Evolutionary conservation across 2,888 invertebrate genomes (phyloP).

Genomic region (Morpho helenor): DNA sequence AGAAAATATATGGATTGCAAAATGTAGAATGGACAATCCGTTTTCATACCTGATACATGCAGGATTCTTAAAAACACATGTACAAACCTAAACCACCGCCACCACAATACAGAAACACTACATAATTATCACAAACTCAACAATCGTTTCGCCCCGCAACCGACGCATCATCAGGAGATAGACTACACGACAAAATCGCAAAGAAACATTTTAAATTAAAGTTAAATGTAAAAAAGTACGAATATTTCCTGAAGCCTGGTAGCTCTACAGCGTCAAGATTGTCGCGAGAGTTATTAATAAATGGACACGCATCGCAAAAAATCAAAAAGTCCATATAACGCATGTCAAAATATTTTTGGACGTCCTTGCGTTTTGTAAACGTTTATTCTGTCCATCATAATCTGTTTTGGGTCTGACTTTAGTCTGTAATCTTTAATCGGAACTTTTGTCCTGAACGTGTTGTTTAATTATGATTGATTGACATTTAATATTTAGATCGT

Average conservation of each 20-base stretch:
- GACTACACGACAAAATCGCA: no score
- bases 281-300: constrained; percentile 26
- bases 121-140: no score
- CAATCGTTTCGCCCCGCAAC: no score
- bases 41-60: no score
- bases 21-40: no score
- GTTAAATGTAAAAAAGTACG: background rate
- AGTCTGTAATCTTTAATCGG: constrained; percentile 8
- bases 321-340: constrained; percentile 16
- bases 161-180: no score
- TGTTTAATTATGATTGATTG: constrained; percentile 15
- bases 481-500: constrained; percentile 10
- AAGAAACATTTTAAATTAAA: no score
- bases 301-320: constrained; percentile 17
- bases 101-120: no score
- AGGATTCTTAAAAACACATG: no score
- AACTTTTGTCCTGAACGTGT: constrained; percentile 3
- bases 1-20: no score
- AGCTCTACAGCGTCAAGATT: constrained; percentile 15
- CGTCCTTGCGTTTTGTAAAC: constrained; percentile 10
- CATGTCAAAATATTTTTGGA: constrained; percentile 20
- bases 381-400: constrained; percentile 17
- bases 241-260: background rate
- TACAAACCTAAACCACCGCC: no score
- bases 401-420: constrained; percentile 10